Conservation (phyloP, 2,888 invertebrate genomes). For the Carpatolechia fugitivella region DNA sequence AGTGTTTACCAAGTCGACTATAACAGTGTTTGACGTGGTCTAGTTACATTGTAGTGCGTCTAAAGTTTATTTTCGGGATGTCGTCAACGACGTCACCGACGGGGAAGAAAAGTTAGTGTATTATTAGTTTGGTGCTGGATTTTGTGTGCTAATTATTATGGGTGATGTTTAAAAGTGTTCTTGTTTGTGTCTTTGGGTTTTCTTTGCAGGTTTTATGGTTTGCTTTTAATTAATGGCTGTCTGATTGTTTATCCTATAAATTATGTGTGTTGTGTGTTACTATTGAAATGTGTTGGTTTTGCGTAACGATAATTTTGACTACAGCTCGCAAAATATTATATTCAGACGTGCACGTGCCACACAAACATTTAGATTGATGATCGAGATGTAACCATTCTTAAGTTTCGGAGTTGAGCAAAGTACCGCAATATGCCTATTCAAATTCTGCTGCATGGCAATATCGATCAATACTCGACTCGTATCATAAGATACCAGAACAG, state of each 20-base stretch:
- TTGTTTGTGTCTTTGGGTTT: background rate
- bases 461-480: constrained; percentile 13
- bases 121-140: constrained; percentile 40
- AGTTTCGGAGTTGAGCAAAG: background rate
- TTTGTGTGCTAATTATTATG: constrained; percentile 21
- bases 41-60: constrained; percentile 45
- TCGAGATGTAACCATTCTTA: too few species aligned
- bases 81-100: constrained; percentile 61
- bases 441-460: constrained; percentile 11
- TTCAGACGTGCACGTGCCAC: too few species aligned
- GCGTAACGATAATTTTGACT: too few species aligned
- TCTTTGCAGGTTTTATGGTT: background rate
- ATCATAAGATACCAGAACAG: too few species aligned
- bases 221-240: background rate
- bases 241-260: background rate
- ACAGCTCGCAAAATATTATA: too few species aligned
- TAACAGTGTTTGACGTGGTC: constrained; percentile 52
- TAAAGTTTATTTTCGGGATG: constrained; percentile 59
- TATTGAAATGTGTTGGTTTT: too few species aligned
- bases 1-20: constrained; percentile 37
- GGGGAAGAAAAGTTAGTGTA: constrained; percentile 68
- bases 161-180: background rate
- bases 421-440: constrained; percentile 5
- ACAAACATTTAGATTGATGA: too few species aligned
- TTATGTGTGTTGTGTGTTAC: too few species aligned